Evolutionary conservation across 2,888 invertebrate species (phyloP), one percentile per base, ranked within the genome.

Genomic region (Polymixis lichenea): DNA sequence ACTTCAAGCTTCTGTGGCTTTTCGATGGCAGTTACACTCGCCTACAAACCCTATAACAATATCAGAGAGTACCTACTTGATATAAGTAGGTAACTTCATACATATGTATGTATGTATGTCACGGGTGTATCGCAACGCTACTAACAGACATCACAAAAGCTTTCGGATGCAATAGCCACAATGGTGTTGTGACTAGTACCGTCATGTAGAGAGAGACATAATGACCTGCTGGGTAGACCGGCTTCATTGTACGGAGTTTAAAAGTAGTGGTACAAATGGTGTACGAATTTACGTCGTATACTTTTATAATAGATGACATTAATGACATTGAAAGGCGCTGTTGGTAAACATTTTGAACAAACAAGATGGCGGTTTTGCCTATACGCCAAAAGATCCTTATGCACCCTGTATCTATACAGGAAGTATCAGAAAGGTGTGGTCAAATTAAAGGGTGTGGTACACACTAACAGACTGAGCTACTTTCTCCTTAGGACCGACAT

Each of bases 131-230:
- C 62, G 78, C 75, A 84, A 78, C 17, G 65, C 32, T 58, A 70
- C 81, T 75, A 25, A 65, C 67, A 73, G 73, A 82, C 82, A 79
- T 82, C 74, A 84, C 84, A 84, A 84, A 84, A 84, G 76, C 82
- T 77, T 68, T 84, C 61, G 53, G 74, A 76, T 82, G 79, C 79
- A 61, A 76, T 79, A 56, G 51, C 11, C 15, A 84, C 84, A 84
- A 84, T 84, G 3, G 79, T 67, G 66, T 60, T 81, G 71, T 79
- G 84, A 77, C 79, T 65, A 75, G 78, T 73, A 65, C 65, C 56
- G 22, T 62, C 56, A 32, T 53, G 38, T 58, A 49, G 11, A 51
- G 32, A 72, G 46, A 60, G 51, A 82, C 73, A 83, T 73, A 83
- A 83, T 80, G 51, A 60, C 46, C 67, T 60, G 67, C 25, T 58